Evolutionary conservation across 2,113 vertebrate genomes (phyloP), one percentile per base, ranked within the genome.

Genomic region (Percina caprodes): DNA sequence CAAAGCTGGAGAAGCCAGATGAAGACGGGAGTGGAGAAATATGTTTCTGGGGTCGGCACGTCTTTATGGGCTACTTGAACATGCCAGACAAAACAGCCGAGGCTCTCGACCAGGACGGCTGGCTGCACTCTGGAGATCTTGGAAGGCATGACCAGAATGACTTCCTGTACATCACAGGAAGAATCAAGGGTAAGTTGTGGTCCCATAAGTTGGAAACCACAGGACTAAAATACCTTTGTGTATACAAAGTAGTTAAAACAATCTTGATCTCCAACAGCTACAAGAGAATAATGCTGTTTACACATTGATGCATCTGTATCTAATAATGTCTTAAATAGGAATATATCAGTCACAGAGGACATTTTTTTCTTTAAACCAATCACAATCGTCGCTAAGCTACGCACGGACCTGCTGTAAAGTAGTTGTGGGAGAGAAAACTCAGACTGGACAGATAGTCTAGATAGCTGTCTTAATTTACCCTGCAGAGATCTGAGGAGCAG

Each of bases 41-140:
- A 23, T 96, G 95, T 78, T 94, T 96, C 80, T 96, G 95, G 95
- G 96, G 96, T 3, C 93, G 96, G 0, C 80, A 96, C 16, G 66
- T 96, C 52, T 96, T 96, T 48, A 96, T 96, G 96, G 96, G 96
- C 45, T 96, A 96, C 88, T 80, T 96, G 48, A 92, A 94, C 73
- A 92, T 93, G 93, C 76, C 89, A 0, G 94, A 96, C 0, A 94
- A 95, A 88, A 96, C 93, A 0, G 10, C 62, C 0, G 94, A 95
- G 66, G 91, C 95, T 1, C 52, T 96, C 3, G 95, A 96, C 69
- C 46, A 89, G 9, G 90, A 94, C 0, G 95, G 96, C 26, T 96
- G 95, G 95, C 93, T 96, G 35, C 95, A 94, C 86, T 95, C 96
- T 18, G 95, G 96, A 82, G 96, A 96, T 55, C 83, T 96, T 69